phyloP scores from a whole-genome alignment of 2,113 vertebrate species.

The Erythrocebus patas region DNA sequence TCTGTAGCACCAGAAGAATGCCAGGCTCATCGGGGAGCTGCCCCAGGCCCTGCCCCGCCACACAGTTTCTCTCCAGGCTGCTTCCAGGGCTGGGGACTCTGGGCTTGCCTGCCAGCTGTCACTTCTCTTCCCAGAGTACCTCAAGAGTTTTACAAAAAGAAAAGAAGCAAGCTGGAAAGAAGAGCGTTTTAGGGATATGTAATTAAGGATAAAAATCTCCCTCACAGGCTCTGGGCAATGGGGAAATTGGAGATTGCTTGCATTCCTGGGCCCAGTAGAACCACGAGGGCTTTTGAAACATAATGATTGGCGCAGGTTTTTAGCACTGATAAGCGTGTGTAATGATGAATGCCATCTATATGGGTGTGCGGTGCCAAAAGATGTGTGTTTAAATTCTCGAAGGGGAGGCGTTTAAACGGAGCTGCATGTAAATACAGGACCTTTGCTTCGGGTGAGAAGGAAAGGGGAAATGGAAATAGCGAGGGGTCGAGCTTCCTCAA shows the following conservation, averaged over 20 bases:
- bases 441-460: neutral
- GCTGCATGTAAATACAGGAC: neutral
- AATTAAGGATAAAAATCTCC: slow-evolving; percentile 26
- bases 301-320: fast-evolving
- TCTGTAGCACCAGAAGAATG: neutral
- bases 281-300: neutral
- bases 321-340: fast-evolving
- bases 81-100: neutral
- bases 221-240: neutral
- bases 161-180: neutral
- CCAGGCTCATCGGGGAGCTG: neutral
- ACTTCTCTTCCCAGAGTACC: neutral
- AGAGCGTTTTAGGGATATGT: neutral
- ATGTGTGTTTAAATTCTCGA: fast-evolving
- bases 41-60: neutral
- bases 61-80: neutral
- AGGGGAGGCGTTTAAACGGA: neutral
- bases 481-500: neutral
- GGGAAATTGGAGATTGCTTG: neutral
- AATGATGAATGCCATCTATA: fast-evolving
- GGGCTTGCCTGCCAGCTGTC: slow-evolving; percentile 22
- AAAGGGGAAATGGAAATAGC: neutral
- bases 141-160: neutral
- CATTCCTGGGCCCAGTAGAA: fast-evolving
- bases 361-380: neutral